phyloP scores from a whole-genome alignment of 35 echinoderm and acorn worm genomes.

The Amphiura filiformis region DNA sequence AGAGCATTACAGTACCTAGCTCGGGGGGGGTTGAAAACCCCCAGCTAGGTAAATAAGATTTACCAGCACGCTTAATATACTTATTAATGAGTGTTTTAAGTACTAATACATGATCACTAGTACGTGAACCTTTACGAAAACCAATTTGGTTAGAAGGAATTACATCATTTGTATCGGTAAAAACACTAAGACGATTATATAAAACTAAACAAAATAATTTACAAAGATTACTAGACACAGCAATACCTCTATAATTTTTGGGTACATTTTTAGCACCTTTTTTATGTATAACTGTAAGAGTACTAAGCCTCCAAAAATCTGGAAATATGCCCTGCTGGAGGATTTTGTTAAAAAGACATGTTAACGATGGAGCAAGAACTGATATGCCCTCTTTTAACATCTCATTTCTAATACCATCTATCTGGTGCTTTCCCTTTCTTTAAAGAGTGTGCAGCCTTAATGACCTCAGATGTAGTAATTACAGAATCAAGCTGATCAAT shows the following conservation, averaged over 20 bases:
- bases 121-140: too few species aligned
- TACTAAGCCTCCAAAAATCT: neutral
- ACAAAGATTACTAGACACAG: too few species aligned
- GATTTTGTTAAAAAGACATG: neutral
- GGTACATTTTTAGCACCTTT: neutral
- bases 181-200: neutral
- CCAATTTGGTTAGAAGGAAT: neutral
- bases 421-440: neutral
- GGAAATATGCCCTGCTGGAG: neutral
- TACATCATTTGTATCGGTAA: neutral
- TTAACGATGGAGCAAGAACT: too few species aligned
- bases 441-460: neutral
- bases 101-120: too few species aligned
- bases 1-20: too few species aligned
- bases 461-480: neutral
- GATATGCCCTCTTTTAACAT: neutral
- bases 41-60: too few species aligned
- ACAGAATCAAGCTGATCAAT: neutral
- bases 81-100: neutral
- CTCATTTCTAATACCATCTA: neutral
- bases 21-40: too few species aligned
- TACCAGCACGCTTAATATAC: neutral
- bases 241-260: neutral
- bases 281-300: neutral
- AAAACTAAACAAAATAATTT: neutral